Conservation (phyloP, 2,113 vertebrate species). For the Oncorhynchus keta region DNA sequence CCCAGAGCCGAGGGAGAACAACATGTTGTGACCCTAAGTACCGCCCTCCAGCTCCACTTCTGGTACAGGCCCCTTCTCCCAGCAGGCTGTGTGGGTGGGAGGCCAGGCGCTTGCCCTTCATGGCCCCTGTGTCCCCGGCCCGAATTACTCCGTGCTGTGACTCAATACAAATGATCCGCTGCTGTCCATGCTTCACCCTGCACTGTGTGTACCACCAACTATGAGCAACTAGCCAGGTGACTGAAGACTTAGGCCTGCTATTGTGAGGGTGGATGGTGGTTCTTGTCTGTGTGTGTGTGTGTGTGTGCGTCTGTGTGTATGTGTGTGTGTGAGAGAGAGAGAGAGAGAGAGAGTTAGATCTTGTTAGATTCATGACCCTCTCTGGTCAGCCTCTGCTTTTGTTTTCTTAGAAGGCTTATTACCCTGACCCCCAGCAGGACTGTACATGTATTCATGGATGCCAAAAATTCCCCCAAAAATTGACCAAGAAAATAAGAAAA, state of each 20-base stretch:
- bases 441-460: too few relatives aligned
- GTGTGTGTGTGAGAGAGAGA: conserved; percentile 8
- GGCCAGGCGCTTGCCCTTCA: conserved; percentile 41
- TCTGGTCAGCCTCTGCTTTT: conserved; percentile 68
- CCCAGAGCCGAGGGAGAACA: conserved; percentile 65
- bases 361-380: conserved; percentile 37
- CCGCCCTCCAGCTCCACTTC: conserved; percentile 70
- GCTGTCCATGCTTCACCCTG: conserved; percentile 68
- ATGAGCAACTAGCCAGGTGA: conserved; percentile 50
- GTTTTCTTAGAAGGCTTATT: conserved; percentile 69
- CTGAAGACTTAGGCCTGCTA: conserved; percentile 6
- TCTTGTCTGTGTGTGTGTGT: neutral
- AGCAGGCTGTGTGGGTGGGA: conserved; percentile 71
- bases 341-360: neutral
- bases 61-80: conserved; percentile 74
- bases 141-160: conserved; percentile 76
- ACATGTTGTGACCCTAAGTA: conserved; percentile 79
- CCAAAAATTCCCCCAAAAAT: too few relatives aligned
- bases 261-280: neutral
- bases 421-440: conserved; percentile 45
- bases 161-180: conserved; percentile 75
- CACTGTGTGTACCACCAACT: conserved; percentile 55
- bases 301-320: neutral
- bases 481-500: too few relatives aligned
- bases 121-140: conserved; percentile 44